Evolutionary conservation across 2,113 vertebrate species (phyloP), one percentile per base, ranked within the genome.

Genomic region (Cyprinus carpio): DNA sequence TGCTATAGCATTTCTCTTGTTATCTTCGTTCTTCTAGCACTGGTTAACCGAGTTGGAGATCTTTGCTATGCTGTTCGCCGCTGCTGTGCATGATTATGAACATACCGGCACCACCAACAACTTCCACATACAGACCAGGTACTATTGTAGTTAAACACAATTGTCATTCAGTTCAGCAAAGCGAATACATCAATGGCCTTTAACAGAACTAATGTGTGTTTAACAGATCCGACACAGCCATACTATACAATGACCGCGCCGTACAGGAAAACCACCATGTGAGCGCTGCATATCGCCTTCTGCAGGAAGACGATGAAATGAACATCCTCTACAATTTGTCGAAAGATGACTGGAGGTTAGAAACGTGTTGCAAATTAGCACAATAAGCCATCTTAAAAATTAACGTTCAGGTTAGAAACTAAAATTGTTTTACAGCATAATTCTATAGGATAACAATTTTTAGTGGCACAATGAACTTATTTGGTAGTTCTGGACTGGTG

Each of bases 31-130:
- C 4, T 94, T 93, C 86, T 91, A 99, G 97, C 96, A 98, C 91
- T 99, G 97, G 97, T 90, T 99, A 87, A 97, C 96, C 6, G 97
- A 99, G 90, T 92, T 99, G 90, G 98, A 99, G 92, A 99, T 98
- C 89, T 98, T 99, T 16, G 97, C 97, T 54, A 96, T 98, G 83
- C 96, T 99, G 86, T 99, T 99, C 34, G 98, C 98, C 65, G 98
- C 98, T 77, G 96, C 96, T 58, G 95, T 99, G 92, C 98, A 99
- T 20, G 98, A 99, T 91, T 98, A 94, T 40, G 97, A 99, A 85
- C 98, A 99, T 75, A 98, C 97, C 0, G 98, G 98, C 83, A 99
- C 97, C 77, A 99, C 98, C 85, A 99, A 99, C 93, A 99, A 97
- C 92, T 99, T 99, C 92, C 98, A 99, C 91, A 97, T 99, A 87